A percentile compares a stretch with the other conserved stretches of the same genome.
These are phyloP conservation scores for Coreius guichenoti DNA, from an alignment of 2,797 vertebrate genomes.

Conservation along the genomic window DNA sequence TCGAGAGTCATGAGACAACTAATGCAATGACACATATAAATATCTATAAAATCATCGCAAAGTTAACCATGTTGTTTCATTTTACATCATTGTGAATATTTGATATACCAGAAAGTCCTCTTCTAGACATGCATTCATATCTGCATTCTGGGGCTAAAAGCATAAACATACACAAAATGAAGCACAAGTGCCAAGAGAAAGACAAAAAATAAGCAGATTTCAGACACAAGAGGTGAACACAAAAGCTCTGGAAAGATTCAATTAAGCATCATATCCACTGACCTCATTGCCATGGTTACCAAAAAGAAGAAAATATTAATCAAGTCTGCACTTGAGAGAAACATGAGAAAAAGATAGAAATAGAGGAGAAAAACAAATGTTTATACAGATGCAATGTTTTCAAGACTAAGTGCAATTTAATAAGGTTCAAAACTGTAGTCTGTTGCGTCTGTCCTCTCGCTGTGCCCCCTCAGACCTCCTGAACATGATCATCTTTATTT, in stretches of 20 bases:
- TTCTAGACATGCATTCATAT: neutral
- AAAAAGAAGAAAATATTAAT: conserved; percentile 99
- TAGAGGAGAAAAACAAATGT: conserved; percentile 63
- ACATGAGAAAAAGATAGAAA: conserved; percentile 71
- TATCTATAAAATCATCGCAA: neutral
- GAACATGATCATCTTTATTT: conserved; percentile 57
- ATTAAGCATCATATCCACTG: conserved; percentile 99
- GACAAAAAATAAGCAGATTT: conserved; percentile 82
- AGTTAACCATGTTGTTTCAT: neutral
- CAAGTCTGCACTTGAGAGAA: conserved; percentile 84
- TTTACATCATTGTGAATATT: neutral
- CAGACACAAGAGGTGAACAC: conserved; percentile 93
- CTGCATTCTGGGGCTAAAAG: neutral
- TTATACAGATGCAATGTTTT: conserved; percentile 59
- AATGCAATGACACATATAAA: neutral
- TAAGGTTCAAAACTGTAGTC: conserved; percentile 55
- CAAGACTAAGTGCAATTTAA: conserved; percentile 63
- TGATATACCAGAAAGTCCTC: neutral
- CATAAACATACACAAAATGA: conserved; percentile 17
- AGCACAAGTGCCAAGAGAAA: conserved; percentile 43
- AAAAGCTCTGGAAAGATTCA: conserved; percentile 99
- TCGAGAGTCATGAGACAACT: neutral
- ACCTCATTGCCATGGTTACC: conserved; percentile 99
- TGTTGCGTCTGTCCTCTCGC: conserved; percentile 35
- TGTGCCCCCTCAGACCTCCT: conserved; percentile 10